A percentile compares a stretch with the other conserved stretches of the same genome.
Conservation (phyloP, 2,797 vertebrate genomes). For the Megaceryle alcyon region DNA sequence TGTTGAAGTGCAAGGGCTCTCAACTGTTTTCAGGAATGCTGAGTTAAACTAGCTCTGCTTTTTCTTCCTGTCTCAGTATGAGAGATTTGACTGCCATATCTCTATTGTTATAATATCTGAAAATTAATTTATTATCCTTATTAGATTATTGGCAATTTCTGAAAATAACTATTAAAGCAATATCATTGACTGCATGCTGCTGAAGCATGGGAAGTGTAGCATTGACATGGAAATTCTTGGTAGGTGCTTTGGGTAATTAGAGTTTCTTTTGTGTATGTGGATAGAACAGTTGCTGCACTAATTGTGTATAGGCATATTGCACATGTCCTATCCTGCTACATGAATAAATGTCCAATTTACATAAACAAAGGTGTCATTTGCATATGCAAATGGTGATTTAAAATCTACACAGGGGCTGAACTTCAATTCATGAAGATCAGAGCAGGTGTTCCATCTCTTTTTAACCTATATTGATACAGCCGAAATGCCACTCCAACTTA, state of each 20-base stretch:
- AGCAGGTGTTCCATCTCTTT: background rate
- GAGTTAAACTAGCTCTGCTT: background rate
- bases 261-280: background rate
- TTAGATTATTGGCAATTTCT: background rate
- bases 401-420: background rate
- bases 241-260: background rate
- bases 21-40: background rate
- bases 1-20: background rate
- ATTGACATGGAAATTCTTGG: background rate
- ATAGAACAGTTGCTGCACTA: background rate
- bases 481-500: background rate
- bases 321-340: background rate
- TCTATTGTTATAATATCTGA: background rate
- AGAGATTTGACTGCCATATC: background rate
- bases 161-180: background rate
- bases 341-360: conserved; percentile 29
- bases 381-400: background rate
- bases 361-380: background rate
- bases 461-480: background rate
- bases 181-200: background rate
- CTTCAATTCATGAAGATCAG: conserved; percentile 19
- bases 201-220: background rate
- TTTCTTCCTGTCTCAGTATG: background rate
- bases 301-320: background rate
- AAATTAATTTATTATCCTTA: background rate